Percentiles rank a stretch among this genome's conserved stretches.
These are phyloP conservation scores for Meteorus cinctellus DNA, from an alignment of 2,888 invertebrate genomes.

Conservation along the genomic window DNA sequence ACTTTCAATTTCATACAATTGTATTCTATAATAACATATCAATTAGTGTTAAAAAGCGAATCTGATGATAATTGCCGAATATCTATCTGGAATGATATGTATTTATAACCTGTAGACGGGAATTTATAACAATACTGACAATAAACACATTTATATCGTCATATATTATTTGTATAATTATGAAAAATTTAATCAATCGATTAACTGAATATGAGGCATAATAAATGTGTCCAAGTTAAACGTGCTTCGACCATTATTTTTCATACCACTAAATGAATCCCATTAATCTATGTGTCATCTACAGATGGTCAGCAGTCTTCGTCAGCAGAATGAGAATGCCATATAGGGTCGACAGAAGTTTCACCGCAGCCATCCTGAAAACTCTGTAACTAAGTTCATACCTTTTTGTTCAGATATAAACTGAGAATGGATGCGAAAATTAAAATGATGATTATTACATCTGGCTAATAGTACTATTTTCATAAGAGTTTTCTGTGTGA, in stretches of 20 bases:
- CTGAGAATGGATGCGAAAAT: background rate
- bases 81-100: too few relatives aligned
- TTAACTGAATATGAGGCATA: background rate
- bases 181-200: background rate
- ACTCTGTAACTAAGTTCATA: background rate
- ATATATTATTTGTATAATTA: background rate
- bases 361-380: conserved; percentile 6
- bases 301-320: conserved; percentile 7
- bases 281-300: conserved; percentile 21
- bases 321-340: conserved; percentile 13
- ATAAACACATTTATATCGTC: background rate
- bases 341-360: conserved; percentile 4
- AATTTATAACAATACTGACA: too few relatives aligned
- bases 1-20: too few relatives aligned
- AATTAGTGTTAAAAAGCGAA: too few relatives aligned
- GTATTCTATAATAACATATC: too few relatives aligned
- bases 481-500: background rate
- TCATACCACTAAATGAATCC: background rate
- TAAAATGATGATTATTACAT: background rate
- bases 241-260: conserved; percentile 5
- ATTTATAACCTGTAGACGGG: too few relatives aligned
- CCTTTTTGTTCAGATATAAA: background rate
- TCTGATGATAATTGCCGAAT: too few relatives aligned
- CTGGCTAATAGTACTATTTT: background rate
- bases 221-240: background rate